Evolutionary conservation across 2,113 vertebrate species (phyloP), one percentile per base, ranked within the genome.

Genomic region (Variabilichromis moorii): DNA sequence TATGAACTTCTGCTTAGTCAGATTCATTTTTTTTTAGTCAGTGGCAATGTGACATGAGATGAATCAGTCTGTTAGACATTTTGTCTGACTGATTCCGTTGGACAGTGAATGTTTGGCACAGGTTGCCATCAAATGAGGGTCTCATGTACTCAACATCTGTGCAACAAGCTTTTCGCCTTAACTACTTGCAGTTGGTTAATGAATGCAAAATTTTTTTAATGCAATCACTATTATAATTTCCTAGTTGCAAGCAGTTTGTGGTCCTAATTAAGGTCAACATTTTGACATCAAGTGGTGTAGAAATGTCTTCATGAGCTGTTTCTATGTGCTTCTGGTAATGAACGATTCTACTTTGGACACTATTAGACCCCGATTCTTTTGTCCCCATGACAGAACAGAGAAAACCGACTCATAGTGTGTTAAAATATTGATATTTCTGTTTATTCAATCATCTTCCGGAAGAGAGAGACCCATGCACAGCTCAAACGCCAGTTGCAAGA

Each of bases 51-150:
- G 63, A 13, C 37, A 24, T 35, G 47, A 68, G 0, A 3, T 0
- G n/a, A 40, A 21, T 68, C 63, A 0, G 33, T 21, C 33, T 21
- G 11, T 14, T 40, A 40, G 35, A 40, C n/a, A 0, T 21, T 21
- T 40, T 68, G 19, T 21, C 63, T 68, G 19, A 40, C 0, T 37
- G 63, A 68, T 21, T 24, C 35, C 0, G 1, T 40, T 37, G 19
- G 4, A 68, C 33, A 37, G 11, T 37, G 19, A 68, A 13, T 68
- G 19, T 40, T 40, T 68, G 19, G 63, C 33, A 37, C 63, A 21
- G 35, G 11, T 68, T 68, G 63, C 11, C 63, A 40, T 71, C 12
- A 40, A 40, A 71, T 14, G 37, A 42, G 12, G 66, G 12, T 1
- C 35, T 71, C 66, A 24, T 2, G 3, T 71, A 21, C 63, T 71